Evolutionary conservation across 2,888 invertebrate species (phyloP).

Genomic region (Cheilosia vernalis): DNA sequence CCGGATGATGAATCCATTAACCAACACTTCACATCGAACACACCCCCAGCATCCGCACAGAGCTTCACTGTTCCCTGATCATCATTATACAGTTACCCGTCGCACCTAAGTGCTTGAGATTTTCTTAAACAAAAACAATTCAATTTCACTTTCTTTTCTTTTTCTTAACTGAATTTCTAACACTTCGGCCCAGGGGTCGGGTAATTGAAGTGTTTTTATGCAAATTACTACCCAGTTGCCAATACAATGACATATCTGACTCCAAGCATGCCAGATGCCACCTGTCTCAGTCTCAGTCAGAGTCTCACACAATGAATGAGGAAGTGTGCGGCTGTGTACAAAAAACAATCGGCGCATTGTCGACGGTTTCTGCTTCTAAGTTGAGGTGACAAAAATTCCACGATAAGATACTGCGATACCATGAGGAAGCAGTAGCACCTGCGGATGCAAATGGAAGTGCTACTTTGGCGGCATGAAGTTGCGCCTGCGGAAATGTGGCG

Average conservation of each 20-base stretch:
- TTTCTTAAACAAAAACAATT: neutral
- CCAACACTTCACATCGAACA: constrained; percentile 32
- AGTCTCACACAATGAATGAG: constrained; percentile 44
- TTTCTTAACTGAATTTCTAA: constrained; percentile 30
- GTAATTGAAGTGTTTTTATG: constrained; percentile 48
- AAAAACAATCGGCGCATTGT: constrained; percentile 55
- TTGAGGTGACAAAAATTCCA: constrained; percentile 65
- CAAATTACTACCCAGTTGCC: constrained; percentile 56
- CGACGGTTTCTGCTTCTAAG: constrained; percentile 12
- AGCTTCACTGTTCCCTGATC: neutral
- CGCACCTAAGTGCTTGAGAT: constrained; percentile 26
- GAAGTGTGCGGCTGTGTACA: constrained; percentile 38
- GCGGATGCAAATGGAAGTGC: constrained; percentile 12
- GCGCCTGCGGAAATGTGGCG: constrained; percentile 34
- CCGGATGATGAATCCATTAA: constrained; percentile 40
- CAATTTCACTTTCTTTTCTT: constrained; percentile 64
- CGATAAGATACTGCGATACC: constrained; percentile 52
- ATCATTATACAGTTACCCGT: constrained; percentile 1
- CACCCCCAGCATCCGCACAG: constrained; percentile 27
- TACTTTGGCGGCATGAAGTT: constrained; percentile 60
- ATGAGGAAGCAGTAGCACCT: constrained; percentile 54
- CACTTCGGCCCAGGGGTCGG: neutral
- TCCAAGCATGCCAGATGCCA: constrained; percentile 27
- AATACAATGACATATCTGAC: constrained; percentile 22
- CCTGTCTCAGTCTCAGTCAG: constrained; percentile 1